Conservation (phyloP, 2,888 invertebrate species). For the Drosophila mulleri region DNA sequence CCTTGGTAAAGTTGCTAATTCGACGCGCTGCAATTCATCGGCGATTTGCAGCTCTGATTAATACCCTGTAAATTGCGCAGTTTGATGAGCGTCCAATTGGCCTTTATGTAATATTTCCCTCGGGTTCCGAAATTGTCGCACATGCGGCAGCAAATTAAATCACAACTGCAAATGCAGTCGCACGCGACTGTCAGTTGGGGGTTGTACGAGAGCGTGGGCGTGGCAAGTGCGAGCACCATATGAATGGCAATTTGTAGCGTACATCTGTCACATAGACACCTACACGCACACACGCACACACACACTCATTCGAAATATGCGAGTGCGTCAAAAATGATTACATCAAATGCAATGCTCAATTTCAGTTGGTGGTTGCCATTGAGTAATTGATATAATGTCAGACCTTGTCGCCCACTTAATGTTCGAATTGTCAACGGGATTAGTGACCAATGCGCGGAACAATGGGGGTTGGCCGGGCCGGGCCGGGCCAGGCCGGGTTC, state of each 20-base stretch:
- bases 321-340: constrained; percentile 77
- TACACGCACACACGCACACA: not conserved
- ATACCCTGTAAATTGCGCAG: not conserved
- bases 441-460: constrained; percentile 41
- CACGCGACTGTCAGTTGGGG: constrained; percentile 13
- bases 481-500: no score
- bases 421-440: constrained; percentile 75
- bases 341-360: constrained; percentile 79
- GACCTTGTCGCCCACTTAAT: constrained; percentile 71
- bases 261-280: constrained; percentile 47
- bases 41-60: not conserved
- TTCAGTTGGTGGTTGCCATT: constrained; percentile 64
- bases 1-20: not conserved
- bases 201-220: constrained; percentile 36
- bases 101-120: constrained; percentile 44
- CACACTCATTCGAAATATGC: constrained; percentile 63
- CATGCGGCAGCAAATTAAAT: constrained; percentile 67
- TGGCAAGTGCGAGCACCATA: constrained; percentile 34
- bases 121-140: constrained; percentile 62
- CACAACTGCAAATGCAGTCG: constrained; percentile 46
- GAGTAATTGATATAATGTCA: constrained; percentile 80
- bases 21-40: not conserved
- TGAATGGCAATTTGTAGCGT: constrained; percentile 35
- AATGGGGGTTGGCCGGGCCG: constrained; percentile 1
- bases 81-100: not conserved